phyloP scores from a whole-genome alignment of 2,113 vertebrate species.

The Stictonetta naevosa region DNA sequence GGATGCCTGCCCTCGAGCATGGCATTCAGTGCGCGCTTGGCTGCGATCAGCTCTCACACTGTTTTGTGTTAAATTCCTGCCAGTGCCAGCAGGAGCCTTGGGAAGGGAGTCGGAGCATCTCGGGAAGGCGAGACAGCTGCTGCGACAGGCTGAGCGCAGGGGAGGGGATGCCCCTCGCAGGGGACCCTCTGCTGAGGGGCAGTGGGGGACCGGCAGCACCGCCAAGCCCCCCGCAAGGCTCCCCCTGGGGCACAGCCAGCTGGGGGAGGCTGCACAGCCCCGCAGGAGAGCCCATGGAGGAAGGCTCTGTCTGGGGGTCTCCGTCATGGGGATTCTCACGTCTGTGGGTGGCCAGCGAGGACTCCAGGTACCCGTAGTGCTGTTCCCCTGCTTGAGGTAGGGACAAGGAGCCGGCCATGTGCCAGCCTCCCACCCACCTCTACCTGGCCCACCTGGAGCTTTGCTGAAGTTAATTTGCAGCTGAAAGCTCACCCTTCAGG shows the following conservation, averaged over 20 bases:
- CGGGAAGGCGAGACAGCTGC: no score
- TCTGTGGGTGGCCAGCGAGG: no score
- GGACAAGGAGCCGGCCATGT: not conserved
- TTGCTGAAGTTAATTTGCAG: not conserved
- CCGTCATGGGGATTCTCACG: no score
- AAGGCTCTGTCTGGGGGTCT: no score
- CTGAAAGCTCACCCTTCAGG: not conserved
- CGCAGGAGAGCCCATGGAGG: no score
- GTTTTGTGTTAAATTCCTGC: not conserved
- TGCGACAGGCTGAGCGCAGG: no score
- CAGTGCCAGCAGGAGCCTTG: rapidly evolving
- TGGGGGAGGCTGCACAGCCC: no score
- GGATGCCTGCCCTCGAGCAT: rapidly evolving
- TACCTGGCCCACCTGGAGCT: not conserved
- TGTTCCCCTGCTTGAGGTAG: not conserved
- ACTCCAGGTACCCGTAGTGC: not conserved
- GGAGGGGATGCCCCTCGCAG: no score
- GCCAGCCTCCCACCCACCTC: not conserved
- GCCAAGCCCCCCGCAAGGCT: no score
- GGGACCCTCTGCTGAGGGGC: no score
- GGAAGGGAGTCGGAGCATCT: not conserved
- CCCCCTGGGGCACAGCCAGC: no score
- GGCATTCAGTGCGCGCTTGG: rapidly evolving
- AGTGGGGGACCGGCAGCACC: no score
- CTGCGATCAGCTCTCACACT: not conserved